Base-by-base conservation (phyloP, 1,140 invertebrate species). In the Macrostomum lignano region DNA sequence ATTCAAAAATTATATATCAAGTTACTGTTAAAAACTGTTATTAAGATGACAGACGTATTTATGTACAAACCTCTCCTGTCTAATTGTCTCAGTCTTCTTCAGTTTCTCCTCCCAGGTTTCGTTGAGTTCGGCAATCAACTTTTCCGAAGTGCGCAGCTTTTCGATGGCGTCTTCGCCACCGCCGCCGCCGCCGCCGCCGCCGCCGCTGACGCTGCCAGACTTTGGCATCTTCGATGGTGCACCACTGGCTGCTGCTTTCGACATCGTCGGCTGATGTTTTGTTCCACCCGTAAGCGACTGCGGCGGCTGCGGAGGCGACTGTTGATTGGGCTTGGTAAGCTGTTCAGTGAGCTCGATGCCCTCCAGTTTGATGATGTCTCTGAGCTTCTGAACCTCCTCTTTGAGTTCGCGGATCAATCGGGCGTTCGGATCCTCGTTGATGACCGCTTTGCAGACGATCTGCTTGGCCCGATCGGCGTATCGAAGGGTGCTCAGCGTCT, bases 41-140 rank as follows among this genome's bases (percentile, higher is more conserved):
- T n/a, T n/a, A n/a, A n/a, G n/a, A n/a, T n/a, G n/a, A n/a, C n/a
- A n/a, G n/a, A n/a, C n/a, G n/a, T n/a, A n/a, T n/a, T n/a, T n/a
- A n/a, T n/a, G n/a, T n/a, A n/a, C n/a, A n/a, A n/a, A 59, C 57
- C 57, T 68, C 53, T 93, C 78, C 21, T 82, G 61, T 29, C 82
- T 67, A 40, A 96, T 88, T 32, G 72, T 68, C 60, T 96, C 88
- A 0, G 91, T 96, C 36, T 78, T 71, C 44, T 84, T 79, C 25
- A 98, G 59, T 52, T 98, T 96, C 51, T 96, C 82, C 50, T 98
- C 91, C 86, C 86, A 96, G 0, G 86, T 94, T 56, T 94, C 82
- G 55, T 94, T 96, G 21, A 98, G 57, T 66, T 96, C 84, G 69
- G 81, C 82, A 46, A 98, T 96, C 5, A 98, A 67, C 65, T 96